A percentile compares a stretch with the other conserved stretches of the same genome.
Conservation (phyloP, 2,888 invertebrate genomes). For the Lithophane leautieri region DNA sequence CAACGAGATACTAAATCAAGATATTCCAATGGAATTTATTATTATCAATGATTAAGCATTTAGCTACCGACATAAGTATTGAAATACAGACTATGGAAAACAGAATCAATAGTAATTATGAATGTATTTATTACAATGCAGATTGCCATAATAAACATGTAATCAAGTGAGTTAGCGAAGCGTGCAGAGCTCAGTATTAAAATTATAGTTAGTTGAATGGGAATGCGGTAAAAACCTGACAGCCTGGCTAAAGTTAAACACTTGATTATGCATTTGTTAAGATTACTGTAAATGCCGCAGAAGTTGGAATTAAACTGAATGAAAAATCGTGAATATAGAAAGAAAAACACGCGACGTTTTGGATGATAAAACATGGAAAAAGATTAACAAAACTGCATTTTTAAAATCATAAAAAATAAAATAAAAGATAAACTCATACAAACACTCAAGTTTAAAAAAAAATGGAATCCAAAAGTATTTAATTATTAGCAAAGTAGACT, state of each 20-base stretch:
- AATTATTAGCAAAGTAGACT: not conserved
- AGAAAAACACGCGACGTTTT: not conserved
- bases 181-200: conserved; percentile 47
- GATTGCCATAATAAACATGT: conserved; percentile 47
- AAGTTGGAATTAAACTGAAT: conserved; percentile 12
- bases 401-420: not conserved
- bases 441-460: no score
- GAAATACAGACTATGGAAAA: conserved; percentile 31
- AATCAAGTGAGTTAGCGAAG: conserved; percentile 55
- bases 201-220: conserved; percentile 42
- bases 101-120: conserved; percentile 51
- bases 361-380: not conserved
- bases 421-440: fast-evolving
- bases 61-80: conserved; percentile 1
- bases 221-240: conserved; percentile 51
- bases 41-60: conserved; percentile 1
- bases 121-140: conserved; percentile 55
- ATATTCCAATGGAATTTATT: not conserved
- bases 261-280: conserved; percentile 38
- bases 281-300: conserved; percentile 25
- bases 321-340: not conserved
- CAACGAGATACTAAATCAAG: not conserved
- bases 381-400: not conserved
- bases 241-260: conserved; percentile 24
- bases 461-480: no score